Base-by-base conservation (phyloP, 2,797 vertebrate genomes). In the Rachycentron canadum region DNA sequence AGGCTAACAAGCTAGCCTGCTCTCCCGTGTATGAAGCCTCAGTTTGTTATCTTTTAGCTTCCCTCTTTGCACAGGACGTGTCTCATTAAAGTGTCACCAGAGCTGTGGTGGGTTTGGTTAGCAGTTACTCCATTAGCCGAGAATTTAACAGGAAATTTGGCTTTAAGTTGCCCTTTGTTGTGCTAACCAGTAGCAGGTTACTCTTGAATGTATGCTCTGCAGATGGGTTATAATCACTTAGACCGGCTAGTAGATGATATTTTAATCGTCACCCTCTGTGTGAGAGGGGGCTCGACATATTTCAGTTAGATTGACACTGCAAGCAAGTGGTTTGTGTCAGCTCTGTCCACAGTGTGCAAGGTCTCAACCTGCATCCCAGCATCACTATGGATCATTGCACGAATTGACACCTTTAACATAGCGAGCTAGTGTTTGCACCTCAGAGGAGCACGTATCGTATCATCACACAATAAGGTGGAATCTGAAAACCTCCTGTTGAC, bases 1-100 rank as follows among this genome's bases (percentile, higher is more conserved):
- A 89, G 26, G 87, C 90, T 91, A 92, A 81, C 61, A 6, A n/a
- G 83, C 81, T 88, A 89, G 72, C 83, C 26, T 55, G 17, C 45
- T 12, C 25, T 30, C 66, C 26, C 14, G 47, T 43, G 49, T 4
- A 28, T n/a, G 19, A 7, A 49, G 40, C 45, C 36, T 21, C n/a
- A 10, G 11, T 66, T 73, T 71, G 61, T 49, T 59, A 12, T 58
- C 2, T 28, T 47, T 28, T 21, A n/a, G 34, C 52, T 30, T 5
- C n/a, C 1, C 11, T 34, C 34, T 28, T 30, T 13, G 17, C 6
- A 6, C 5, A 1, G 0, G 0, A n/a, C 58, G 1, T 49, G 19
- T 57, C 4, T 6, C 0, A 19, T 21, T 41, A 5, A 38, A 40
- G 30, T 53, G 1, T 1, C 21, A 23, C 1, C 23, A 3, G 13